Conservation (phyloP, 2,113 vertebrate genomes). For the Cranoglanis bouderius region DNA sequence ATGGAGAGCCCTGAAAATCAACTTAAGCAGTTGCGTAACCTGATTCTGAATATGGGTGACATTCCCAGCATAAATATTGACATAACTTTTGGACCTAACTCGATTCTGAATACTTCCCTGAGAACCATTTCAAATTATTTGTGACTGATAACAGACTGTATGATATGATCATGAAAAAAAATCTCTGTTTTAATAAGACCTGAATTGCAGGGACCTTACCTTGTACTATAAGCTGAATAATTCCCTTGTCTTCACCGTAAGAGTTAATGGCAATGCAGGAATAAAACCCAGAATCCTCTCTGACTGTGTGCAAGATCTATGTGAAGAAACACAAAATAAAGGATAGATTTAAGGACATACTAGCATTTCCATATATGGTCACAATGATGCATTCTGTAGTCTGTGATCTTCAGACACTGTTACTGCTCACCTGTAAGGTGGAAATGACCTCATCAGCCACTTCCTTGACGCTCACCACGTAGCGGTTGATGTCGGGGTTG, state of each 20-base stretch:
- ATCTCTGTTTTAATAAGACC: background rate
- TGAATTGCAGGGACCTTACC: conserved; percentile 69
- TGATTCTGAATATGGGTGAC: background rate
- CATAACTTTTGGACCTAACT: background rate
- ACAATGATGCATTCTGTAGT: background rate
- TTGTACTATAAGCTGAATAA: conserved; percentile 99
- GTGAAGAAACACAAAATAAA: conserved; percentile 40
- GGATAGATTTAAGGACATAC: background rate
- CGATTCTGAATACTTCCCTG: background rate
- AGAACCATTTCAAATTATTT: background rate
- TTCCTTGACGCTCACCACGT: conserved; percentile 93
- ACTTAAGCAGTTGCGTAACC: background rate
- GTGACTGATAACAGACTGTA: background rate
- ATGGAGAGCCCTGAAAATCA: background rate
- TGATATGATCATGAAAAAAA: background rate
- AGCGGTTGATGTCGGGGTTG: conserved; percentile 95
- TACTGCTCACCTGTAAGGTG: conserved; percentile 81
- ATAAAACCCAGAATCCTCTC: conserved; percentile 98
- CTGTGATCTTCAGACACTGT: background rate
- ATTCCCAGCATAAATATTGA: background rate
- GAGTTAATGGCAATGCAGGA: conserved; percentile 99
- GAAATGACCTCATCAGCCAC: conserved; percentile 93
- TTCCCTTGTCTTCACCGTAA: conserved; percentile 95
- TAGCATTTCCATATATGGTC: background rate
- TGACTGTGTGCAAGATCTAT: conserved; percentile 93